Base-by-base conservation (phyloP, 1,140 invertebrate species). In the Zaprionus tsacasi region DNA sequence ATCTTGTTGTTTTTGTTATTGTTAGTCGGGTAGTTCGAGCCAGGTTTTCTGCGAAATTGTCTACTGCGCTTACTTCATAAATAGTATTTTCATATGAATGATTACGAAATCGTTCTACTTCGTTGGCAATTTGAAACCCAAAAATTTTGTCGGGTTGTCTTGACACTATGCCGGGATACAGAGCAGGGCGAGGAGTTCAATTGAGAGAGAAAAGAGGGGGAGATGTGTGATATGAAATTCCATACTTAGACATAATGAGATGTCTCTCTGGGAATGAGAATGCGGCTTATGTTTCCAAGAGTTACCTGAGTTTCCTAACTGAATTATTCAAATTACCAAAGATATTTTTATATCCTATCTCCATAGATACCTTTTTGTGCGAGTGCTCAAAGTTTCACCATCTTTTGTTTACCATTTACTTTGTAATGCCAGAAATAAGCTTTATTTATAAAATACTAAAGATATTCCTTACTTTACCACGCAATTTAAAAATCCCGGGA, bases 51-150 rank as follows among this genome's bases (percentile, higher is more conserved):
- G 67, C 80, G 82, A 87, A 87, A 88, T 45, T 45, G n/a, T 55
- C 30, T 67, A 68, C 57, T 67, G 35, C 66, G 65, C 36, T 66
- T 67, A 73, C 55, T 78, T 69, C 75, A 72, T 78, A 80, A 75
- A 67, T 71, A n/a, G n/a, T n/a, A 74, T 82, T 79, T 86, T 82
- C 69, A 81, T 58, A 50, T 52, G 71, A 82, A 79, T 63, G 79
- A 77, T 69, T 73, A 48, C 57, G 65, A 60, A n/a, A 61, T 15
- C 40, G 7, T 43, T 43, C n/a, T 15, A n/a, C 40, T n/a, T n/a
- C 40, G 6, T 15, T 2, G 40, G 59, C 15, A 48, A 54, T 57
- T 30, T 36, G 52, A 48, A 38, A 64, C 48, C 25, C 40, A 64
- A 55, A 64, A 45, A 45, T 63, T 43, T 15, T n/a, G 45, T 0